Conservation (phyloP, 2,888 invertebrate species). For the Podotricha telesiphe region DNA sequence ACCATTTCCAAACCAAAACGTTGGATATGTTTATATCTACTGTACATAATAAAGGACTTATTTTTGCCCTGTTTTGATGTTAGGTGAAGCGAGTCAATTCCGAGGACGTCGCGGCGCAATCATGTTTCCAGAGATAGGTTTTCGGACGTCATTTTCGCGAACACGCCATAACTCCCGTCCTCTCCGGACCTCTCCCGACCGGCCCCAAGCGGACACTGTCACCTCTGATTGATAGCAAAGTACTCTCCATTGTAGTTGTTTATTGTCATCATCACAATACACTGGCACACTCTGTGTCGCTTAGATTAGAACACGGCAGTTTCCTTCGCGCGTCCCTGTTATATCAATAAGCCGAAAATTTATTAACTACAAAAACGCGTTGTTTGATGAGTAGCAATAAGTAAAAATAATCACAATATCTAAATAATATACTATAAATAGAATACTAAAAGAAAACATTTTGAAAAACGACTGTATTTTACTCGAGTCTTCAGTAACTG, state of each 20-base stretch:
- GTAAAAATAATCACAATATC: not conserved
- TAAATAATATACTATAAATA: too few species aligned
- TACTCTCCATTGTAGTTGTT: conserved; percentile 13
- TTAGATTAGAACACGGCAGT: conserved; percentile 11
- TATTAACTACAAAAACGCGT: not conserved
- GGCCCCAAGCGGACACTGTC: not conserved
- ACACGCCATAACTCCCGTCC: conserved; percentile 2
- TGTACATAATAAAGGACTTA: not conserved
- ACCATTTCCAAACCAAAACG: not conserved
- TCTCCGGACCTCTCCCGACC: too few species aligned
- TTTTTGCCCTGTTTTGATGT: not conserved
- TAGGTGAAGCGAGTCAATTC: conserved; percentile 1
- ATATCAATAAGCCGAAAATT: not conserved
- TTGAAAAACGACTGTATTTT: too few species aligned
- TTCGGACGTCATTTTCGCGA: conserved; percentile 19
- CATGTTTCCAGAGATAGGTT: conserved; percentile 21
- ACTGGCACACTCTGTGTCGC: conserved; percentile 6
- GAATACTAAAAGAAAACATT: too few species aligned
- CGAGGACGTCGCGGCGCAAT: conserved; percentile 10
- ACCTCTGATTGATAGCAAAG: conserved; percentile 20
- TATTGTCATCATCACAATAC: conserved; percentile 7
- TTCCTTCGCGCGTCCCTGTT: not conserved
- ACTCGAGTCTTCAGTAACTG: too few species aligned
- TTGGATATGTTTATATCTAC: not conserved
- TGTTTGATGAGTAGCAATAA: not conserved